Base-by-base conservation (phyloP, 2,797 vertebrate genomes). In the Carduelis carduelis region DNA sequence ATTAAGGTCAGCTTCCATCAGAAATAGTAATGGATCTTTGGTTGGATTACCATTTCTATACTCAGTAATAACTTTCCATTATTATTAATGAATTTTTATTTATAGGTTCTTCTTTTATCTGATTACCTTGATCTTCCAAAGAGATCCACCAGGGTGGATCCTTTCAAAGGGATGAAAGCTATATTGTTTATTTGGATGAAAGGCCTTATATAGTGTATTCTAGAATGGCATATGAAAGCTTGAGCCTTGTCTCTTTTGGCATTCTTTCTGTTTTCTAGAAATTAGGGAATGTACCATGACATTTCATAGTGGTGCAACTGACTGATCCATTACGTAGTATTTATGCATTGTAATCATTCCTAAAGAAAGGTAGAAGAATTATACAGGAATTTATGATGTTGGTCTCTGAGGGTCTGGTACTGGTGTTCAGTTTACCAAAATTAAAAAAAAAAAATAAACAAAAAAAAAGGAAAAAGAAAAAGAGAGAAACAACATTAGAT, bases 361-460 rank as follows among this genome's bases (percentile, higher is more conserved):
- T 96, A 87, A 74, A 93, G 87, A 94, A 83, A 63, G 26, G 57
- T 60, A 90, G 78, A 72, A 68, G 30, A 35, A 43, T 77, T 90
- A 37, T 77, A 70, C 68, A 89, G n/a, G 61, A 81, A 68, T 82
- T 92, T 95, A 35, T 90, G 92, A 65, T 43, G 63, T 75, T 96
- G 84, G 57, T 79, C 72, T 96, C 22, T 30, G 57, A 89, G 78
- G 94, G 55, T 87, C 70, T 21, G 70, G 70, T 89, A 97, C 82
- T 96, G 91, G 68, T 95, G 72, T 97, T 97, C 89, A 90, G 87
- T 97, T 97, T 97, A 81, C 74, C 95, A 90, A 96, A 96, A 95
- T 90, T 78, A 0, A 23, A 30, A 43, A 28, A 13, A 34, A 59
- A 37, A 57, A 50, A 49, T 10, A 18, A 22, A 35, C 11, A 26